Evolutionary conservation across 2,888 invertebrate genomes (phyloP), one percentile per base, ranked within the genome.

Genomic region (Cantharis flavilabris): DNA sequence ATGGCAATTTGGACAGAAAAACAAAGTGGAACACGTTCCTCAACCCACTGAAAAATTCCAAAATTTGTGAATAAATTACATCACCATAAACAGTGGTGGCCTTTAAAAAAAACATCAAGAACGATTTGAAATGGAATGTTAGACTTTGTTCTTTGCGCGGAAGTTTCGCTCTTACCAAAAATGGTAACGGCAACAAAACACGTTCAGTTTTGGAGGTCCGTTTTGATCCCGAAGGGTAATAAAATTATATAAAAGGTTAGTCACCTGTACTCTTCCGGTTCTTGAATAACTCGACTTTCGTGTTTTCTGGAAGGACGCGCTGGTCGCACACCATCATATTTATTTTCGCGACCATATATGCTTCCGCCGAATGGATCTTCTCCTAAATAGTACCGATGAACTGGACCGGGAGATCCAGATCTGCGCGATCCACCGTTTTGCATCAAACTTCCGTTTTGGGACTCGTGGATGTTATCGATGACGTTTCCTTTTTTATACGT

Each of bases 341-440:
- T 94, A 88, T 95, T 95, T 88, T 96, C 96, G 84, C 94, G 92
- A 80, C 96, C 95, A 88, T 95, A 96, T 86, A 95, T 94, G 88
- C 94, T 94, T 23, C 93, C 93, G 76, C 93, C 94, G 88, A 95
- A 96, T 28, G 96, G 96, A 90, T 96, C 96, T 89, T 96, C 96
- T 62, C 96, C 96, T 82, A 96, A 91, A 88, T 96, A 96, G 89
- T 96, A 96, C 82, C 94, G 92, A 86, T 94, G 94, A 80, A 94
- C 91, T 11, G 94, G 93, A 80, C 93, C 91, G 7, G 76, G 79
- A 11, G 80, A 81, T 79, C 88, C 78, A 87, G 88, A 82, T 83
- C 85, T 82, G 78, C 84, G 83, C 4, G 28, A 33, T 11, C 70
- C 63, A n/a, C 77, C 78, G 73, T 84, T 82, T 75, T 85, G 85